A percentile compares a stretch with the other conserved stretches of the same genome.
phyloP scores from a whole-genome alignment of 2,797 vertebrate genomes.

The Miichthys miiuy region DNA sequence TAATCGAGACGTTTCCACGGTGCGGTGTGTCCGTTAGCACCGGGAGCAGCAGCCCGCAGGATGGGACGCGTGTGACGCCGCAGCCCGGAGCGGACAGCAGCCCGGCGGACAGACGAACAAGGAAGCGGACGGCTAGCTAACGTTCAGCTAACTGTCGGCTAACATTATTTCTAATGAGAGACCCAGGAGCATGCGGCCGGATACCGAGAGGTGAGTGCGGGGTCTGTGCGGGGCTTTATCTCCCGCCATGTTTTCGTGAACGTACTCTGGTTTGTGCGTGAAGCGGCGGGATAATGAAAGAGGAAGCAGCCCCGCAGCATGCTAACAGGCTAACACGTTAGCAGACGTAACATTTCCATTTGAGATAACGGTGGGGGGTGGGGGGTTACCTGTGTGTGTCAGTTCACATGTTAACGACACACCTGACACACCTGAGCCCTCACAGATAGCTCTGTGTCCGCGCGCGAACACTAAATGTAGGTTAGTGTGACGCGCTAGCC shows the following conservation, averaged over 20 bases:
- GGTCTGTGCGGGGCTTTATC: neutral
- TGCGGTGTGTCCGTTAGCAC: conserved; percentile 29
- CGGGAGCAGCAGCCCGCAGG: conserved; percentile 38
- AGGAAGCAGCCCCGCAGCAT: conserved; percentile 56
- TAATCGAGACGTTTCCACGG: conserved; percentile 36
- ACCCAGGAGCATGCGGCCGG: conserved; percentile 84
- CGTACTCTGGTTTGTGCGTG: neutral
- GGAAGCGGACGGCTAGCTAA: conserved; percentile 80
- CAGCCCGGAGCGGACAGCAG: conserved; percentile 36
- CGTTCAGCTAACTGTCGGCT: conserved; percentile 71
- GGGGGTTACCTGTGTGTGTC: neutral
- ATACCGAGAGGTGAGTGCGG: conserved; percentile 81
- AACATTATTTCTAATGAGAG: conserved; percentile 83
- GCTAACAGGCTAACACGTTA: conserved; percentile 67
- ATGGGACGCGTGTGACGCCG: conserved; percentile 75
- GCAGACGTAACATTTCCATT: conserved; percentile 22
- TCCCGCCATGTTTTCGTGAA: neutral
- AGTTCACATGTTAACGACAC: neutral
- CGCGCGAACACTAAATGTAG: neutral
- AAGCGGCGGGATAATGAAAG: conserved; percentile 52
- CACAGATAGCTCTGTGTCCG: neutral
- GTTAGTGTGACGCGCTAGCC: conserved; percentile 45
- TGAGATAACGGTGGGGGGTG: neutral
- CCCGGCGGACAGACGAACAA: conserved; percentile 73
- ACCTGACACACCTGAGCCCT: accelerated